Conservation (phyloP, 2,797 vertebrate genomes). For the Intellagama lesueurii region DNA sequence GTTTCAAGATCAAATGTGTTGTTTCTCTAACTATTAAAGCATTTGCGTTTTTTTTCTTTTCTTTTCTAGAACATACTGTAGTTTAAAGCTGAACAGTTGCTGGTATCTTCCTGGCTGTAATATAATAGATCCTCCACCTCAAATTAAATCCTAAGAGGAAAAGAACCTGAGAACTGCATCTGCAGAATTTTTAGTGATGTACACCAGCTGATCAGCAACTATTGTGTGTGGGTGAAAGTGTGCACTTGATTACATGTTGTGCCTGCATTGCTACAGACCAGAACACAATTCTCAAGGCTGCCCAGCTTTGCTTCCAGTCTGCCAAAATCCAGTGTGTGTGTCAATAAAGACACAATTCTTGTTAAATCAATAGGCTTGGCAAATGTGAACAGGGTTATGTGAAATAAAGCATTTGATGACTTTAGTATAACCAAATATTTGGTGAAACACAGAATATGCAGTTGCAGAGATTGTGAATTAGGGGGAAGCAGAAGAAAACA, state of each 20-base stretch:
- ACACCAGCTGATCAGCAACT: neutral
- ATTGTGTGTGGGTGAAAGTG: conserved; percentile 20
- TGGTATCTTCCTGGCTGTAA: conserved; percentile 8
- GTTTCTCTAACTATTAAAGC: neutral
- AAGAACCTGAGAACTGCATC: conserved; percentile 10
- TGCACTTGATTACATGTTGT: neutral
- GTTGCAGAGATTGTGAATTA: neutral
- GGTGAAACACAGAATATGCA: neutral
- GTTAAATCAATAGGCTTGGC: neutral
- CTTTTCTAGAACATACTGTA: neutral
- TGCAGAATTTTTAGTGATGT: conserved; percentile 2
- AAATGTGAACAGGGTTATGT: neutral
- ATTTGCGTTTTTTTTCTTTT: no score
- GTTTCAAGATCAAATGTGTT: neutral
- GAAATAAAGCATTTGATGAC: neutral
- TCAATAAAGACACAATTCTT: neutral
- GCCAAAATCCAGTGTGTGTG: neutral
- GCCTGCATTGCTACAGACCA: neutral
- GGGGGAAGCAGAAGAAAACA: neutral
- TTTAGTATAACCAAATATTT: neutral
- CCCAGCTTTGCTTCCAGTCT: neutral
- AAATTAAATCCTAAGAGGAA: neutral
- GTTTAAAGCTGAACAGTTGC: conserved; percentile 7
- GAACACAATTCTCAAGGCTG: conserved; percentile 4
- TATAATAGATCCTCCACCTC: neutral